These are phyloP conservation scores for Standfussiana lucernea DNA, from an alignment of 2,888 invertebrate species.

Conservation along the genomic window DNA sequence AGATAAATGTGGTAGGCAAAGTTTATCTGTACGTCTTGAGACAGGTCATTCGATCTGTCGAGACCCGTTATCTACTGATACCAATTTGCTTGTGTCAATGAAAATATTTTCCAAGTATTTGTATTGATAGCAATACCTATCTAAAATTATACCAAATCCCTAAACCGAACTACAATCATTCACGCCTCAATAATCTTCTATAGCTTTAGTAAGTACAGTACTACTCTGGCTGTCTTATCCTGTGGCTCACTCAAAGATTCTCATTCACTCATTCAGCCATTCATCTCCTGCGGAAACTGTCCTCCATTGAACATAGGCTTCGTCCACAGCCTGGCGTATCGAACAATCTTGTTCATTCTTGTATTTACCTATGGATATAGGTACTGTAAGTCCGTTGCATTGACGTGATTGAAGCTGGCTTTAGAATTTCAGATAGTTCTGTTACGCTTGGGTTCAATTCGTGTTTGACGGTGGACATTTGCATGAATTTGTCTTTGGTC, in stretches of 20 bases:
- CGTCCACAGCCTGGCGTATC: constrained; percentile 49
- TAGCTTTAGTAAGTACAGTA: constrained; percentile 10
- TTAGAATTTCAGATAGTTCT: constrained; percentile 1
- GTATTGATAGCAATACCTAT: neutral
- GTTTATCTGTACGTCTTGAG: neutral
- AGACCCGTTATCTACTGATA: neutral
- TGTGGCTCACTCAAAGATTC: constrained; percentile 52
- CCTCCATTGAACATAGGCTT: constrained; percentile 46
- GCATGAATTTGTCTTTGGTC: neutral
- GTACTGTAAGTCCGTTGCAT: constrained; percentile 8
- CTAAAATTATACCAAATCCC: constrained; percentile 6
- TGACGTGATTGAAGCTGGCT: neutral
- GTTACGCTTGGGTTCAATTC: neutral
- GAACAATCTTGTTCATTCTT: constrained; percentile 49
- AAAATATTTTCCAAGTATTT: neutral
- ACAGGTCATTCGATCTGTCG: neutral
- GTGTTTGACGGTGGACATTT: constrained; percentile 7
- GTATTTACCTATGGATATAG: neutral
- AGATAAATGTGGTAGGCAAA: neutral
- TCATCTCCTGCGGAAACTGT: constrained; percentile 61
- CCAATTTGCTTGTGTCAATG: neutral
- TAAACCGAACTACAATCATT: constrained; percentile 30
- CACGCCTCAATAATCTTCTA: constrained; percentile 18
- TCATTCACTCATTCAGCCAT: constrained; percentile 60
- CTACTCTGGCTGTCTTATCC: constrained; percentile 21